Evolutionary conservation across 2,888 invertebrate genomes (phyloP).

Genomic region (Fragum fragum): DNA sequence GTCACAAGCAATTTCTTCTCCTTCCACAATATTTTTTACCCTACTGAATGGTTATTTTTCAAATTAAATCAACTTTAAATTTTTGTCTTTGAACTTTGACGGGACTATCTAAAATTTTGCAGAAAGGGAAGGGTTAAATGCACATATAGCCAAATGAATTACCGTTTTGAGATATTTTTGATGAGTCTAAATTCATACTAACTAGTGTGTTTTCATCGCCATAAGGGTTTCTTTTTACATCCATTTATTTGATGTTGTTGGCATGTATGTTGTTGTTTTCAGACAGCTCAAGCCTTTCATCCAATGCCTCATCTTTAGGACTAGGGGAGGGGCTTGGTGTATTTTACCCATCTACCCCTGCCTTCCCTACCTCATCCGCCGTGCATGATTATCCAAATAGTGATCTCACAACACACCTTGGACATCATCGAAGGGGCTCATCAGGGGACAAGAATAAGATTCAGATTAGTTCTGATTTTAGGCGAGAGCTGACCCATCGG

Average conservation of each 20-base stretch:
- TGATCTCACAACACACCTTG: slow-evolving; percentile 46
- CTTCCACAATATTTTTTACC: no score
- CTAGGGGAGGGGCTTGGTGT: slow-evolving; percentile 37
- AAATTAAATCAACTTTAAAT: no score
- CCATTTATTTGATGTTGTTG: slow-evolving; percentile 38
- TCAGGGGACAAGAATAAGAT: slow-evolving; percentile 83
- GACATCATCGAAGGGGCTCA: slow-evolving; percentile 82
- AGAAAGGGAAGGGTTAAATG: no score
- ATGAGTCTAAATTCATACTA: no score
- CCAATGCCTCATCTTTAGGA: slow-evolving; percentile 61
- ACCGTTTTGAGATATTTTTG: no score
- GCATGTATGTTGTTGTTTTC: slow-evolving; percentile 63
- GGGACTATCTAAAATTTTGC: no score
- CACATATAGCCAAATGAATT: no score
- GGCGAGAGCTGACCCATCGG: slow-evolving; percentile 77
- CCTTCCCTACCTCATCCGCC: slow-evolving; percentile 75
- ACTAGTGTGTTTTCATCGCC: no score
- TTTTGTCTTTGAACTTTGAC: no score
- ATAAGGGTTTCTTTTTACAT: no score
- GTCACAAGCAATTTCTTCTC: no score
- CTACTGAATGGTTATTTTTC: no score
- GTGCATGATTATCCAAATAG: slow-evolving; percentile 65
- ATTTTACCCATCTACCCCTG: slow-evolving; percentile 51
- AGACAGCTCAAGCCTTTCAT: slow-evolving; percentile 72
- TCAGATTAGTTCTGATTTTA: slow-evolving; percentile 82